phyloP scores from a whole-genome alignment of 2,888 invertebrate genomes.

The Steinernema carpocapsae region DNA sequence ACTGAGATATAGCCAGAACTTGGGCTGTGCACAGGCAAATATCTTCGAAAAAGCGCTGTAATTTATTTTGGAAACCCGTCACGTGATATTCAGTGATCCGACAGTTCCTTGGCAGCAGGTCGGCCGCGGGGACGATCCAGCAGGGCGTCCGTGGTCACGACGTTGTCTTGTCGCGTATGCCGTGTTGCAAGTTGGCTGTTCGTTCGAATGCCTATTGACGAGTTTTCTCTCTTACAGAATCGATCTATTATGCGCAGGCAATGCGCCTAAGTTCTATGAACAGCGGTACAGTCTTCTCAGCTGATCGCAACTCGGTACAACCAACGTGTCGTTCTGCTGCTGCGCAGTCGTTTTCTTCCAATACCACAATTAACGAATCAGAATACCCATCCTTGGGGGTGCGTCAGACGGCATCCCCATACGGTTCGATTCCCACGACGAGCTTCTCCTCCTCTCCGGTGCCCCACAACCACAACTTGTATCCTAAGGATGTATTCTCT shows the following conservation, averaged over 20 bases:
- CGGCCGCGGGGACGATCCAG: background rate
- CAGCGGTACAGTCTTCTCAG: conserved; percentile 38
- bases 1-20: conserved; percentile 17
- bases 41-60: conserved; percentile 12
- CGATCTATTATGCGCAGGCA: conserved; percentile 33
- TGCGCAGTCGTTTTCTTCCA: conserved; percentile 26
- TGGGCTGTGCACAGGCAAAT: conserved; percentile 10
- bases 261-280: conserved; percentile 45
- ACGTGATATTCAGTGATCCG: background rate
- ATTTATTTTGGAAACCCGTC: background rate
- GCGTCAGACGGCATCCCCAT: conserved; percentile 42
- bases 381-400: conserved; percentile 65
- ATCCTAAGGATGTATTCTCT: conserved; percentile 15
- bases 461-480: conserved; percentile 6
- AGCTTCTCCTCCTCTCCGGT: conserved; percentile 31
- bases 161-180: background rate
- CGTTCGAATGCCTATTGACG: background rate
- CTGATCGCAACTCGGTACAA: conserved; percentile 38
- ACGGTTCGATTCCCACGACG: conserved; percentile 28
- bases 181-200: background rate
- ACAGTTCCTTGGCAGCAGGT: background rate
- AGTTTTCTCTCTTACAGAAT: conserved; percentile 3
- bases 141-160: background rate
- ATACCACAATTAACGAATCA: conserved; percentile 58
- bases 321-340: conserved; percentile 36